phyloP scores from a whole-genome alignment of 2,113 vertebrate species.

The Tenrec ecaudatus region DNA sequence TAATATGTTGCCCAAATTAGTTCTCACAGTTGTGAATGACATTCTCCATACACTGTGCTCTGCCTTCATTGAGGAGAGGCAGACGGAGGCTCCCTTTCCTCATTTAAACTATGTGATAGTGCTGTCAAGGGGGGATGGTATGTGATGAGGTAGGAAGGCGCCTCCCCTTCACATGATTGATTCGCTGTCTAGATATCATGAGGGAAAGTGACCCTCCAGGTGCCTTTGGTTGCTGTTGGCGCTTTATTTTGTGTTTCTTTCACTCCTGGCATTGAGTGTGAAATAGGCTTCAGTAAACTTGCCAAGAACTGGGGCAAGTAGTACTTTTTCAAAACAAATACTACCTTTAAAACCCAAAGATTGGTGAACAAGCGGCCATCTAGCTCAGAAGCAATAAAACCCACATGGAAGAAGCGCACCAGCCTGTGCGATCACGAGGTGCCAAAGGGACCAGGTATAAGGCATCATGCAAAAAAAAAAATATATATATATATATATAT shows the following conservation, averaged over 20 bases:
- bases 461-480: no score
- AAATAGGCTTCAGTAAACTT: not conserved
- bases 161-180: not conserved
- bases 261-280: not conserved
- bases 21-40: slow-evolving; percentile 26
- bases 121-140: not conserved
- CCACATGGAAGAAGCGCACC: no score
- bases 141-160: not conserved
- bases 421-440: no score
- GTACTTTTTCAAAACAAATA: slow-evolving; percentile 14
- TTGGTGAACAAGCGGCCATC: no score
- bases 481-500: no score
- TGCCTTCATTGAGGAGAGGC: not conserved
- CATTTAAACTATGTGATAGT: not conserved
- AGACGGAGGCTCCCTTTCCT: not conserved
- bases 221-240: not conserved
- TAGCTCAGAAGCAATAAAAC: no score
- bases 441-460: no score
- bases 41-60: slow-evolving; percentile 42
- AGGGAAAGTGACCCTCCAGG: not conserved
- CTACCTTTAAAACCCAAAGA: not conserved
- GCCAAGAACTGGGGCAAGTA: not conserved
- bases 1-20: slow-evolving; percentile 31
- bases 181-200: not conserved
- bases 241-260: not conserved